These are phyloP conservation scores for Chlorops oryzae DNA, from an alignment of 1,140 invertebrate genomes.

Conservation along the genomic window DNA sequence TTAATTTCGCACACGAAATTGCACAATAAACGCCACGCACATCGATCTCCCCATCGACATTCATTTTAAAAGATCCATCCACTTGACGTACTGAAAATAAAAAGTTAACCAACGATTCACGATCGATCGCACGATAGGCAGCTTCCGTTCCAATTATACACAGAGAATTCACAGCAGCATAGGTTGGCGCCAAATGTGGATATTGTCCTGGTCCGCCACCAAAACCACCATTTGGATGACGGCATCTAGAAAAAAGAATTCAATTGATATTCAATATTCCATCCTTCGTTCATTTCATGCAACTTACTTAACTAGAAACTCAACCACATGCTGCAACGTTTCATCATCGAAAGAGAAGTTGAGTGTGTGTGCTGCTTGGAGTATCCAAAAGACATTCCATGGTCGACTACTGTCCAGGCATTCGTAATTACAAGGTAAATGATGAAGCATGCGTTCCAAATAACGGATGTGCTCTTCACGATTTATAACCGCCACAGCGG, in stretches of 20 bases:
- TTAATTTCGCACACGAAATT: constrained; percentile 76
- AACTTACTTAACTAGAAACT: constrained; percentile 56
- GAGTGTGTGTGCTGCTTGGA: constrained; percentile 82
- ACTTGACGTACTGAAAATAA: constrained; percentile 66
- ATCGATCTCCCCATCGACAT: constrained; percentile 91
- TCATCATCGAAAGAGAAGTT: constrained; percentile 63
- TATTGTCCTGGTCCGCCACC: constrained; percentile 88
- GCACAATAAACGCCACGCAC: constrained; percentile 95
- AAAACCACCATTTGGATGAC: constrained; percentile 79
- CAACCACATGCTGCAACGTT: constrained; percentile 59
- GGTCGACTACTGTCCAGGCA: constrained; percentile 88
- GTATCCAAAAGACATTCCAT: constrained; percentile 94
- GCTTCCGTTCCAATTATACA: constrained; percentile 81
- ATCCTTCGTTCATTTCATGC: neutral
- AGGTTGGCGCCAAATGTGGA: constrained; percentile 92
- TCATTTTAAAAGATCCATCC: constrained; percentile 90
- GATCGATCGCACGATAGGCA: constrained; percentile 81
- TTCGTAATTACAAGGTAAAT: constrained; percentile 65
- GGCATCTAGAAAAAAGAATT: constrained; percentile 57
- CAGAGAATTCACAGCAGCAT: constrained; percentile 91
- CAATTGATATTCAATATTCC: constrained; percentile 1
- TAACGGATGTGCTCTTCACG: constrained; percentile 61
- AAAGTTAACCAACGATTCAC: constrained; percentile 68
- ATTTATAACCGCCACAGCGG: constrained; percentile 56
- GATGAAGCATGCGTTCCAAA: constrained; percentile 62